phyloP scores from a whole-genome alignment of 2,797 vertebrate genomes.

The Crocodylus rhombifer region DNA sequence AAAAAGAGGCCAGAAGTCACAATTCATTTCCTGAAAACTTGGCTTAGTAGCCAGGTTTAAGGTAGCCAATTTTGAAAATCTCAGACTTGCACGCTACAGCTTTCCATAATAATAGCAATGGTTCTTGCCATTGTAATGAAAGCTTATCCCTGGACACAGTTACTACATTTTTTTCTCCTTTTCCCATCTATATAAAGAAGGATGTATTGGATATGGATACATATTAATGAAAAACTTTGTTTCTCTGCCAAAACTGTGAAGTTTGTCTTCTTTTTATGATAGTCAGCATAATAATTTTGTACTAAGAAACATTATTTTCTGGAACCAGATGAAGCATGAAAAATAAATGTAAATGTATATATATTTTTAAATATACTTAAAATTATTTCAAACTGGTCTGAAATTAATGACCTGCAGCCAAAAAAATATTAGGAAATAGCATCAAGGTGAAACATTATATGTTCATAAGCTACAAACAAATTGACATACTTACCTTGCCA shows the following conservation, averaged over 20 bases:
- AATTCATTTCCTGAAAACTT: background rate
- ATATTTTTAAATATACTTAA: too few relatives aligned
- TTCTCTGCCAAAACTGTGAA: background rate
- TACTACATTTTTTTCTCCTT: too few relatives aligned
- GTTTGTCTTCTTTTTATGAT: background rate
- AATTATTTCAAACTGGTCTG: too few relatives aligned
- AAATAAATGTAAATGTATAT: too few relatives aligned
- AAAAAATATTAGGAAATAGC: too few relatives aligned
- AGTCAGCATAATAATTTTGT: background rate
- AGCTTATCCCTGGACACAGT: too few relatives aligned
- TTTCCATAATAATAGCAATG: background rate
- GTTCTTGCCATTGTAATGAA: too few relatives aligned
- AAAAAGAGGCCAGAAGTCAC: background rate
- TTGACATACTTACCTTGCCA: conserved; percentile 89
- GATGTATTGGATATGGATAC: background rate
- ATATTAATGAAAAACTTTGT: background rate
- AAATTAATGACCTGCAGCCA: too few relatives aligned
- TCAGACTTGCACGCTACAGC: background rate
- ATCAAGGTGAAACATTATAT: background rate
- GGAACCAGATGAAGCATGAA: background rate
- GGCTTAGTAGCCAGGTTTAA: background rate
- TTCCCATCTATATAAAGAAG: background rate
- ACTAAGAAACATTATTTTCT: background rate
- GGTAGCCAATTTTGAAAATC: background rate
- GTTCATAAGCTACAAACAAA: background rate